Evolutionary conservation across 2,113 vertebrate species (phyloP).

Genomic region (Emydocephalus ijimae): DNA sequence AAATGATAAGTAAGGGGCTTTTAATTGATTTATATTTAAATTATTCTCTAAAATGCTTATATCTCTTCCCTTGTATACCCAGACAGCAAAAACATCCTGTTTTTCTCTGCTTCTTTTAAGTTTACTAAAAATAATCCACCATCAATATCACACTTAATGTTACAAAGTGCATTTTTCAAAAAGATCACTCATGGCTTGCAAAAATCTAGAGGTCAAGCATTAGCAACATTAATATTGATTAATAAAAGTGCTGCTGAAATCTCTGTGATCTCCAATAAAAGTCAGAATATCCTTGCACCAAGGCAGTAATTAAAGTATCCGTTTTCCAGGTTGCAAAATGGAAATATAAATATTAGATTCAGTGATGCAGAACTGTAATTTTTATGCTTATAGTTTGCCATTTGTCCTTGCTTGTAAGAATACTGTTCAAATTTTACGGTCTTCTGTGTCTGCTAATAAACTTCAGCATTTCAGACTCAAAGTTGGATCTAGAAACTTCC

Average conservation of each 20-base stretch:
- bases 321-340: neutral
- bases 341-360: slow-evolving; percentile 14
- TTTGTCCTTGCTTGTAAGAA: neutral
- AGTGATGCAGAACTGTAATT: neutral
- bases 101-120: slow-evolving; percentile 51
- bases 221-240: slow-evolving; percentile 51
- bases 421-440: neutral
- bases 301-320: slow-evolving; percentile 25
- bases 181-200: slow-evolving; percentile 48
- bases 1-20: neutral
- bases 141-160: slow-evolving; percentile 56
- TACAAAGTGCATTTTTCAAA: slow-evolving; percentile 37
- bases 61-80: slow-evolving; percentile 40
- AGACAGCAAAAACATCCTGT: slow-evolving; percentile 53
- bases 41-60: slow-evolving; percentile 53
- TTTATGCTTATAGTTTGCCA: neutral
- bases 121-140: slow-evolving; percentile 66
- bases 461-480: neutral
- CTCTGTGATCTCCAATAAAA: slow-evolving; percentile 35
- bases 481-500: neutral
- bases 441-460: neutral
- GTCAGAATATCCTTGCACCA: slow-evolving; percentile 33
- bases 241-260: slow-evolving; percentile 43
- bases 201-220: slow-evolving; percentile 48
- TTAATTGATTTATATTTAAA: slow-evolving; percentile 48